phyloP scores from a whole-genome alignment of 2,888 invertebrate species.

The Pediacus dermestoides region DNA sequence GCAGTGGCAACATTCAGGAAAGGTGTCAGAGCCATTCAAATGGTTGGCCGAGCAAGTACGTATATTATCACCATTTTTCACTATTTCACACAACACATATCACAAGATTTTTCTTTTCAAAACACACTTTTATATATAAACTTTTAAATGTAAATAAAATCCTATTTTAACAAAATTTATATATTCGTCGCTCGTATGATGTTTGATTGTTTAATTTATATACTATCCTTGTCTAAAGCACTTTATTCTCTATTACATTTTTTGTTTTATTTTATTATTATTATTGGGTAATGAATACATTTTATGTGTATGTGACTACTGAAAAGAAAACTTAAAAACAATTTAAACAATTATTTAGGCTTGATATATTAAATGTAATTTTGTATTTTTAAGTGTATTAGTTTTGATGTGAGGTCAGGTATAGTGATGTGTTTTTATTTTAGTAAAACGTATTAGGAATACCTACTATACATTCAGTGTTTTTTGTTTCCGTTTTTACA shows the following conservation, averaged over 20 bases:
- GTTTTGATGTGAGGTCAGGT: slow-evolving; percentile 34
- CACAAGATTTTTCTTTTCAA: no score
- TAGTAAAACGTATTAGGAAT: slow-evolving; percentile 27
- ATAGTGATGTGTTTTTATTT: slow-evolving; percentile 32
- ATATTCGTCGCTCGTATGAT: no score
- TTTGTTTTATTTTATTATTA: background rate
- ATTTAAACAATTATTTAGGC: slow-evolving; percentile 9
- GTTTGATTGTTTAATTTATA: no score
- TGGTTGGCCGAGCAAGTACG: slow-evolving; percentile 98
- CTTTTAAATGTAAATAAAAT: no score
- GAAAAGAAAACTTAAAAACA: slow-evolving; percentile 4
- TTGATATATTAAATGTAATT: slow-evolving; percentile 20
- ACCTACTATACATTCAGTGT: no score
- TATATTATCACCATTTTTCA: slow-evolving; percentile 50
- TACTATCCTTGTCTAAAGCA: slow-evolving; percentile 11
- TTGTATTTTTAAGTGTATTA: slow-evolving; percentile 28
- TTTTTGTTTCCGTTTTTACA: no score
- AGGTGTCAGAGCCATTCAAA: slow-evolving; percentile 98
- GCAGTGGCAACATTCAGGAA: slow-evolving; percentile 99
- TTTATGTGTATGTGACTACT: background rate
- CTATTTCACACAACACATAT: slow-evolving; percentile 16
- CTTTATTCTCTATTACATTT: slow-evolving; percentile 2
- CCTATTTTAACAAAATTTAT: no score
- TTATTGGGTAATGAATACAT: slow-evolving; percentile 8
- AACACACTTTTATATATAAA: no score